A percentile compares a stretch with the other conserved stretches of the same genome.
Conservation (phyloP, 2,113 vertebrate genomes). For the Ophiodon elongatus region DNA sequence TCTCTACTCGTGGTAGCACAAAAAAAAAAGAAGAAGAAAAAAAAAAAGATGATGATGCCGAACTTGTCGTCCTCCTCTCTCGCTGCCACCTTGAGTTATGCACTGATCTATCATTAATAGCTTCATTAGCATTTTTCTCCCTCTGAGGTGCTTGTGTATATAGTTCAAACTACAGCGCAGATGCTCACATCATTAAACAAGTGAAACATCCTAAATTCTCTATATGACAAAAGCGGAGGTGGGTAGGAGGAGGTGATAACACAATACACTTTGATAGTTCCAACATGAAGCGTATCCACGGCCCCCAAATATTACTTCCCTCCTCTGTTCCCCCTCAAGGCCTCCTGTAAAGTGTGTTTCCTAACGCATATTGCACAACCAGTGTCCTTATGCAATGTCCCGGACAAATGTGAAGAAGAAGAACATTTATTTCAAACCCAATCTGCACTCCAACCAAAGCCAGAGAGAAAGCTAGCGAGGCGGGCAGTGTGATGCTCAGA, state of each 20-base stretch:
- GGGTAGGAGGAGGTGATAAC: slow-evolving; percentile 40
- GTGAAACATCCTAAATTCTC: slow-evolving; percentile 45
- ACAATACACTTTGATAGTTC: slow-evolving; percentile 34
- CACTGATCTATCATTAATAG: slow-evolving; percentile 70
- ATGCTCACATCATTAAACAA: slow-evolving; percentile 56
- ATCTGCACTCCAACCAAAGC: slow-evolving; percentile 17
- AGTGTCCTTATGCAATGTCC: slow-evolving; percentile 56
- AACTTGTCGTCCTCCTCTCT: slow-evolving; percentile 56
- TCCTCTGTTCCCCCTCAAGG: slow-evolving; percentile 39
- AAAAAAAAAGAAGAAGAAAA: background rate
- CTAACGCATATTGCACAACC: slow-evolving; percentile 59
- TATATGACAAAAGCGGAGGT: slow-evolving; percentile 40
- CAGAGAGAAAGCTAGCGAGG: background rate
- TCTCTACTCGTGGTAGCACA: background rate
- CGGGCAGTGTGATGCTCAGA: slow-evolving; percentile 4
- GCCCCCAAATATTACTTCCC: slow-evolving; percentile 24
- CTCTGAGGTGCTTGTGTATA: slow-evolving; percentile 56
- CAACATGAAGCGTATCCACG: slow-evolving; percentile 15
- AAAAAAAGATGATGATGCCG: slow-evolving; percentile 23
- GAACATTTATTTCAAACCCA: slow-evolving; percentile 46
- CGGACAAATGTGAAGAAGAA: slow-evolving; percentile 38
- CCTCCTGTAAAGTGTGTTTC: slow-evolving; percentile 60
- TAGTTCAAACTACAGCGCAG: slow-evolving; percentile 45
- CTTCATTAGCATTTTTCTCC: slow-evolving; percentile 67
- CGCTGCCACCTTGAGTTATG: slow-evolving; percentile 68